Percentiles rank a stretch among this genome's conserved stretches.
Evolutionary conservation across 1,140 invertebrate species (phyloP).

Genomic region (Brachystomella parvula): DNA sequence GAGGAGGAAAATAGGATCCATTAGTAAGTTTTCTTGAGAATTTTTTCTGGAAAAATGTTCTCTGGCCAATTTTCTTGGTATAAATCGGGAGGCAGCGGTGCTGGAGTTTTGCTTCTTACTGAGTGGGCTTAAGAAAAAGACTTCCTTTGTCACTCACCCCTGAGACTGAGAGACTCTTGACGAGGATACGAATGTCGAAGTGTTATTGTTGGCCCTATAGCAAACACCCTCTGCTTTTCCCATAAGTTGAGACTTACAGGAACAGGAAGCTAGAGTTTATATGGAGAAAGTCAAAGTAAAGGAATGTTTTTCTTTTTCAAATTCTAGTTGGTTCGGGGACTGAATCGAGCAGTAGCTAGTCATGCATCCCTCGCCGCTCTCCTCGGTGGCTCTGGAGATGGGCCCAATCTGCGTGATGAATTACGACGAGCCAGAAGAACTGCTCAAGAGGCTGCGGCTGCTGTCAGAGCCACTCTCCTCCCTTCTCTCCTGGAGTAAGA

Average conservation of each 20-base stretch:
- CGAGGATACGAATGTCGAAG: too few relatives aligned
- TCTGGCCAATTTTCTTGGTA: too few relatives aligned
- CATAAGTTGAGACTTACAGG: background rate
- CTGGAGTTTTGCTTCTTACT: too few relatives aligned
- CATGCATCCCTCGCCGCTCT: conserved; percentile 40
- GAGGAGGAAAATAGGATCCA: too few relatives aligned
- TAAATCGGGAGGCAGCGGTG: too few relatives aligned
- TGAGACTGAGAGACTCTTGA: too few relatives aligned
- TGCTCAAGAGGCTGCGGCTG: conserved; percentile 39
- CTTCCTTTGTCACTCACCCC: background rate
- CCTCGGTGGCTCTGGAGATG: conserved; percentile 41
- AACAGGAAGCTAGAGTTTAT: background rate
- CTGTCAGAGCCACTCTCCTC: conserved; percentile 39
- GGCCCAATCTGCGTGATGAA: conserved; percentile 41
- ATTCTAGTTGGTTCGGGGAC: conserved; percentile 41
- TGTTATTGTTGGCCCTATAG: too few relatives aligned
- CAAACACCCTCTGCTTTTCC: too few relatives aligned
- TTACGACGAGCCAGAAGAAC: conserved; percentile 40
- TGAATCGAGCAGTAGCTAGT: conserved; percentile 41
- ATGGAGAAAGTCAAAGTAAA: background rate
- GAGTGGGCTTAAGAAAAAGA: too few relatives aligned
- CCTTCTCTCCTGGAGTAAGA: conserved; percentile 40
- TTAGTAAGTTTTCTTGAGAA: too few relatives aligned
- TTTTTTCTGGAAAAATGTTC: too few relatives aligned
- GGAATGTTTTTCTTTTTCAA: conserved; percentile 11